These are phyloP conservation scores for Incurvaria masculella DNA, from an alignment of 2,888 invertebrate genomes.

Conservation along the genomic window DNA sequence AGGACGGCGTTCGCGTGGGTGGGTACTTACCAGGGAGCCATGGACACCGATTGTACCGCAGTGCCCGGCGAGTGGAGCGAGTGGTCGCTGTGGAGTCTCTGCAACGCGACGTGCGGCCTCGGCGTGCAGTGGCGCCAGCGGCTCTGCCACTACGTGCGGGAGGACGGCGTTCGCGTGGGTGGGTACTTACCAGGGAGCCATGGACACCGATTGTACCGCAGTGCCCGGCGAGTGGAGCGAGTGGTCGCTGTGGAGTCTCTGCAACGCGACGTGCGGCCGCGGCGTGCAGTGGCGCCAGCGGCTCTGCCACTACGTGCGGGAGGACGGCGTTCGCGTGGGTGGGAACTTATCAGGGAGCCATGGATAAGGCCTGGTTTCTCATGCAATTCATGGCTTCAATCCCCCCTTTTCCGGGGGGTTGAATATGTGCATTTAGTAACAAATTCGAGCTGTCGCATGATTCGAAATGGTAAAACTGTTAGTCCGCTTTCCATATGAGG, in stretches of 20 bases:
- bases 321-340: slow-evolving; percentile 30
- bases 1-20: slow-evolving; percentile 33
- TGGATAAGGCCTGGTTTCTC: no score
- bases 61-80: slow-evolving; percentile 50
- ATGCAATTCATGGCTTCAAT: no score
- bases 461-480: no score
- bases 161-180: slow-evolving; percentile 30
- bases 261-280: slow-evolving; percentile 45
- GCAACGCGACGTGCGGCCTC: slow-evolving; percentile 45
- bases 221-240: slow-evolving; percentile 50
- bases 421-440: no score
- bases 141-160: slow-evolving; percentile 35
- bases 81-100: slow-evolving; percentile 45
- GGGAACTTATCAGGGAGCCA: no score
- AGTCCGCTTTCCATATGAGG: no score
- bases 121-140: slow-evolving; percentile 37
- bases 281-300: slow-evolving; percentile 37
- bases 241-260: slow-evolving; percentile 45
- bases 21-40: no score
- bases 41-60: slow-evolving; percentile 21
- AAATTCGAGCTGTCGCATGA: no score
- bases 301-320: slow-evolving; percentile 35
- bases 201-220: no score
- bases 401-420: no score
- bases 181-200: no score